Evolutionary conservation across 2,888 invertebrate genomes (phyloP).

Genomic region (Urechis unicinctus): DNA sequence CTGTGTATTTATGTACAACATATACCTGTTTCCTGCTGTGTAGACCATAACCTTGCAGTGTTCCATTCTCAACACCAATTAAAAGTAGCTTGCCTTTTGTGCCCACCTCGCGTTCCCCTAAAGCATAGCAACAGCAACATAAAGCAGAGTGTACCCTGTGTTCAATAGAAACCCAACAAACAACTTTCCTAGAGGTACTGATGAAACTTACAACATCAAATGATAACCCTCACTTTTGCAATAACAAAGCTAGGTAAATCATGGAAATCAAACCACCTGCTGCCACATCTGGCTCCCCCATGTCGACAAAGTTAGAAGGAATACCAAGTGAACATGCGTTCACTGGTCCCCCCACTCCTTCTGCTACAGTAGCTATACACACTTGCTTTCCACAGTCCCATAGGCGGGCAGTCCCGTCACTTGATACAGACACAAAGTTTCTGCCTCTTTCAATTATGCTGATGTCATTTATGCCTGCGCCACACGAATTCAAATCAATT

Average conservation of each 20-base stretch:
- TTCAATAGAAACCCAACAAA: no score
- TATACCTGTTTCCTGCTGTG: conserved; percentile 52
- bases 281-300: conserved; percentile 3
- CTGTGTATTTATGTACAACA: not conserved
- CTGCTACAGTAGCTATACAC: conserved; percentile 55
- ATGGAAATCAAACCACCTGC: not conserved
- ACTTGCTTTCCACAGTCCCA: conserved; percentile 65
- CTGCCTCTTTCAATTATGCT: conserved; percentile 63
- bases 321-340: conserved; percentile 58
- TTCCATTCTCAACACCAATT: conserved; percentile 61
- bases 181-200: no score
- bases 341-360: conserved; percentile 53
- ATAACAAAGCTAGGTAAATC: no score
- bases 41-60: conserved; percentile 57
- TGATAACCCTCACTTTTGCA: no score
- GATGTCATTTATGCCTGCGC: conserved; percentile 58
- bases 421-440: conserved; percentile 65
- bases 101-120: conserved; percentile 56
- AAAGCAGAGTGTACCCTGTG: no score
- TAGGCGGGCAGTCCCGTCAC: conserved; percentile 64
- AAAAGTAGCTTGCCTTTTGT: conserved; percentile 61
- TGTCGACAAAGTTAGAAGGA: not conserved
- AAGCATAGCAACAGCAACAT: not conserved
- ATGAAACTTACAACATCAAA: no score
- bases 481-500: not conserved